Percentiles rank a stretch among this genome's conserved stretches.
These are phyloP conservation scores for Leucophenga maculata DNA, from an alignment of 2,888 invertebrate species.

Conservation along the genomic window DNA sequence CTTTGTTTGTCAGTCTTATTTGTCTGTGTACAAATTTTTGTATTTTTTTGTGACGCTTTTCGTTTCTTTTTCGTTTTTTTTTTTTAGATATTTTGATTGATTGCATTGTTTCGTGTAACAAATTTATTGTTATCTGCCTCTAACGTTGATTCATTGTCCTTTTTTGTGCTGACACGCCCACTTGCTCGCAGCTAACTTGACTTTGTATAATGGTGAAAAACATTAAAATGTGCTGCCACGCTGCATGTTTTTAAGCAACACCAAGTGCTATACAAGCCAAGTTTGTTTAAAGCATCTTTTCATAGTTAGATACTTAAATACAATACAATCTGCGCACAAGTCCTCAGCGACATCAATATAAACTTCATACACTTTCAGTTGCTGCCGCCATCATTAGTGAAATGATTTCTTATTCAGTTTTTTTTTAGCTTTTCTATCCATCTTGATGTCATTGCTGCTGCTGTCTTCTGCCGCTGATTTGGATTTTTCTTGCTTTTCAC, in stretches of 20 bases:
- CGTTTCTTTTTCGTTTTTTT: constrained; percentile 12
- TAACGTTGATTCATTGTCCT: constrained; percentile 14
- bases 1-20: constrained; percentile 15
- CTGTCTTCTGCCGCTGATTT: constrained; percentile 15
- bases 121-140: constrained; percentile 49
- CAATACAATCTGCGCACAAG: too few species aligned
- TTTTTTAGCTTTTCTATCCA: constrained; percentile 32
- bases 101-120: constrained; percentile 60
- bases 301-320: neutral
- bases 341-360: constrained; percentile 27
- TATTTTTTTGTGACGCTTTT: constrained; percentile 13
- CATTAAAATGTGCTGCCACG: too few species aligned
- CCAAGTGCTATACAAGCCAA: neutral
- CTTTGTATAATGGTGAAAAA: neutral
- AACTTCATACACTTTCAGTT: constrained; percentile 13
- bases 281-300: neutral
- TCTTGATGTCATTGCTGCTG: constrained; percentile 29
- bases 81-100: constrained; percentile 56
- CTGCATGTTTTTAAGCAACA: neutral
- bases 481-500: constrained; percentile 35
- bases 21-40: constrained; percentile 36
- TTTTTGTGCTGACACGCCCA: constrained; percentile 34
- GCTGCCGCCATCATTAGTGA: constrained; percentile 51
- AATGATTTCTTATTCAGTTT: constrained; percentile 58
- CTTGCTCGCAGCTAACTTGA: constrained; percentile 30